These are phyloP conservation scores for Alethe castanea DNA, from an alignment of 2,113 vertebrate genomes.

Conservation along the genomic window DNA sequence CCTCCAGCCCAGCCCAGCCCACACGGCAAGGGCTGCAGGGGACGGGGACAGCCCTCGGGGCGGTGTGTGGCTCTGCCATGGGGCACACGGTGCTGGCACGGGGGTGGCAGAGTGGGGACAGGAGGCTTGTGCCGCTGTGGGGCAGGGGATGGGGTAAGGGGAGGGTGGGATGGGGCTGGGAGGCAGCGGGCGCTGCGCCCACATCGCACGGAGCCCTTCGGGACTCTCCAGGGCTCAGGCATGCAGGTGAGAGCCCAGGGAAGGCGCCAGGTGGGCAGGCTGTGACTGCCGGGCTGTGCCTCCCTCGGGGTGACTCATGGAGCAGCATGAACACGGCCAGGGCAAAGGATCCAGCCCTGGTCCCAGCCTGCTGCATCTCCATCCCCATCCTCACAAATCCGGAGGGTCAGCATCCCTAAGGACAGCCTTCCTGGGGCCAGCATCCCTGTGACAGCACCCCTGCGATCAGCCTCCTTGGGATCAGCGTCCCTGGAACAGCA, in stretches of 20 bases:
- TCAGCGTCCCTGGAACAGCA: not conserved
- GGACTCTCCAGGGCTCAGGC: not conserved
- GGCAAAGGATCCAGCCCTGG: not conserved
- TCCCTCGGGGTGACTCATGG: not conserved
- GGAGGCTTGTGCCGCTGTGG: not conserved
- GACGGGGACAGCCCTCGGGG: not conserved
- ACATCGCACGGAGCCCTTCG: not conserved
- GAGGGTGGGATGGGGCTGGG: not conserved
- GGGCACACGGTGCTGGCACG: not conserved
- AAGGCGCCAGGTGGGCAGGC: not conserved
- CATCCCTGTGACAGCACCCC: not conserved
- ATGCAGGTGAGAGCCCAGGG: not conserved
- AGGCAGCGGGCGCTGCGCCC: not conserved
- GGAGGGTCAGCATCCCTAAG: not conserved
- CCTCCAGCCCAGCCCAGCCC: not conserved
- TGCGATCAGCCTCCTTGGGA: rapidly evolving
- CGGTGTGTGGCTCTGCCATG: not conserved
- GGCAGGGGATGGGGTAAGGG: not conserved
- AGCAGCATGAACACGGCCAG: rapidly evolving
- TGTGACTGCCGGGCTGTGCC: not conserved
- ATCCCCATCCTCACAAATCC: not conserved
- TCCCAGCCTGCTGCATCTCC: not conserved
- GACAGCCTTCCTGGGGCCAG: not conserved
- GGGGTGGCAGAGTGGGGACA: not conserved
- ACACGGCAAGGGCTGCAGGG: rapidly evolving